Evolutionary conservation across 2,888 invertebrate genomes (phyloP), one percentile per base, ranked within the genome.

Genomic region (Erpobdella octoculata): DNA sequence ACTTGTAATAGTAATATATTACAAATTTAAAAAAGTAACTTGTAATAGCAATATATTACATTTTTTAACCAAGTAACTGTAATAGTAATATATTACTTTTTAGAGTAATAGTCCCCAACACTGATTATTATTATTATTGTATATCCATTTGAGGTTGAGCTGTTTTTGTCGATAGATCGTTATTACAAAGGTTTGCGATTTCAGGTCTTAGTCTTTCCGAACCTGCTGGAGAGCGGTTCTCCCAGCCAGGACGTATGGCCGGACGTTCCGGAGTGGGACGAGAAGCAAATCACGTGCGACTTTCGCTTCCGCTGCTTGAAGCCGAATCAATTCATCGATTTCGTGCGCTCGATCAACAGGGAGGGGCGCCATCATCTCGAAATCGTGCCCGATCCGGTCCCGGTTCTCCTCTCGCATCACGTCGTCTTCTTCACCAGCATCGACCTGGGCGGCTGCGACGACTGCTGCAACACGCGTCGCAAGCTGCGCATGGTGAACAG

Each of bases 271-370:
- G 77, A 77, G 70, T 77, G 77, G 77, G 77, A 77, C 70, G 77
- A 77, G 72, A 77, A 76, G 58, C 77, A 77, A 72, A 75, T 77
- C n/a, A 77, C 77, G 21, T 77, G 76, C 67, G 76, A 77, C 68
- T 77, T 76, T 61, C 48, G 59, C 4, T 61, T 77, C 25, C 72
- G 76, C 35, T 41, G 71, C 1, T 65, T 74, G n/a, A 75, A 75
- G 64, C 74, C 76, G 12, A 69, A 74, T 38, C 59, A 76, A 73
- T 77, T 77, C 73, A 73, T 72, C 18, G 76, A 76, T n/a, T 71
- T 77, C 31, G 69, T 77, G 31, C 61, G 75, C 37, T 66, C 73
- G 25, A 46, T 76, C 68, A 75, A 73, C 70, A 46, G 71, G 58
- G 76, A 76, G 38, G 77, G 77, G 1, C 65, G 76, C 9, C 53